These are phyloP conservation scores for Microplitis mediator DNA, from an alignment of 1,140 invertebrate genomes.

Conservation along the genomic window DNA sequence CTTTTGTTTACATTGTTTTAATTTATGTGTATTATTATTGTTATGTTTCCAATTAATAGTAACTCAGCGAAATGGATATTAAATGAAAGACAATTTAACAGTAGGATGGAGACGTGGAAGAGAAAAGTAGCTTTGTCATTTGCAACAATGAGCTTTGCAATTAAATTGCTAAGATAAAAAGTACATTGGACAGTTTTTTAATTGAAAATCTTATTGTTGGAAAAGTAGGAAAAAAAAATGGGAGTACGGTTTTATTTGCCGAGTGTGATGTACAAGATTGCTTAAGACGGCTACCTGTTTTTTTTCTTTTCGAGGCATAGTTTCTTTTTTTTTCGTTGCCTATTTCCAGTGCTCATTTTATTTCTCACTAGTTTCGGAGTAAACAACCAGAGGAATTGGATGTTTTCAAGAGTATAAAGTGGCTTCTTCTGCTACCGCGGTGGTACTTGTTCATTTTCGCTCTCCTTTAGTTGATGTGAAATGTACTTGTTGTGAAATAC, in stretches of 20 bases:
- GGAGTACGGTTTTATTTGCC: slow-evolving; percentile 29
- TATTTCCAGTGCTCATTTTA: slow-evolving; percentile 5
- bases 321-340: slow-evolving; percentile 12
- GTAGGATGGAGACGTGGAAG: background rate
- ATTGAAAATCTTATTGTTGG: slow-evolving; percentile 33
- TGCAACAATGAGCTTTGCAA: slow-evolving; percentile 13
- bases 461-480: too few species aligned
- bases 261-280: slow-evolving; percentile 32
- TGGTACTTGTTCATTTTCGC: too few species aligned
- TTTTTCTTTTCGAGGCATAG: slow-evolving; percentile 6
- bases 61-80: background rate
- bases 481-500: too few species aligned
- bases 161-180: slow-evolving; percentile 10
- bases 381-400: slow-evolving; percentile 34
- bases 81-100: background rate
- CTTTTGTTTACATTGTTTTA: too few species aligned
- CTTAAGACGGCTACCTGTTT: slow-evolving; percentile 2
- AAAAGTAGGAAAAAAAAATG: background rate
- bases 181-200: slow-evolving; percentile 27
- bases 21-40: too few species aligned
- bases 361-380: slow-evolving; percentile 11
- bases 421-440: background rate
- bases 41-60: background rate
- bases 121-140: slow-evolving; percentile 5
- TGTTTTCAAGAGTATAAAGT: slow-evolving; percentile 32